Base-by-base conservation (phyloP, 2,888 invertebrate genomes). In the Synanthedon myopaeformis region DNA sequence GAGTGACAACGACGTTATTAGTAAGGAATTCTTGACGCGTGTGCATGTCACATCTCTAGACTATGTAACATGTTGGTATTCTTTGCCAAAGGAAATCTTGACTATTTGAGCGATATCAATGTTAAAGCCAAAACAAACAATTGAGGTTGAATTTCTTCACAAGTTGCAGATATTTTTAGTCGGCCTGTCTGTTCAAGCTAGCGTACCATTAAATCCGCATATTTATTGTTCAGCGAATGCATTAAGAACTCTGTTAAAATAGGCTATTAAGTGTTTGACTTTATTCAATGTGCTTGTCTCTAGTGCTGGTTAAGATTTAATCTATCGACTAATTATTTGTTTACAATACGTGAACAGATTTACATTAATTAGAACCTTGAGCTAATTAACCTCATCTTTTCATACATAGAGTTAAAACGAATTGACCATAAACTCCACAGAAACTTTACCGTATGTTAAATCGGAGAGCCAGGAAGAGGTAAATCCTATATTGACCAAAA, bases 1-100 rank as follows among this genome's bases (percentile, higher is more conserved):
- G 72, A 80, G 78, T 75, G 82, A 82, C 79, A 82, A 76, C 70
- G 63, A 62, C 52, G 62, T 51, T 57, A 56, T 50, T 63, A 66
- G 64, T 71, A 76, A 75, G 74, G 72, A 76, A 74, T 77, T 69
- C 72, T 68, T 35, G 35, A 35, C 10, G 35, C 59, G 55, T 63
- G 62, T 68, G 64, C 70, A 68, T 69, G 74, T 59, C 53, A 14
- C 23, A 4, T 23, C 5, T 5, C 23, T 5, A 5, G 23, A 23
- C 59, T 54, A 58, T 60, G 74, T 70, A 70, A 75, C 67, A 64
- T 61, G 70, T 57, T 62, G 72, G 74, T 74, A 79, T 75, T 71
- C 65, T 67, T 57, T 57, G 59, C 61, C 61, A 59, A 59, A 10
- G 62, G 69, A 66, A 69, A 67, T 69, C 64, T 64, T 63, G 69